A percentile compares a stretch with the other conserved stretches of the same genome.
These are phyloP conservation scores for Myrmecophaga tridactyla DNA, from an alignment of 2,113 vertebrate species.

Conservation along the genomic window DNA sequence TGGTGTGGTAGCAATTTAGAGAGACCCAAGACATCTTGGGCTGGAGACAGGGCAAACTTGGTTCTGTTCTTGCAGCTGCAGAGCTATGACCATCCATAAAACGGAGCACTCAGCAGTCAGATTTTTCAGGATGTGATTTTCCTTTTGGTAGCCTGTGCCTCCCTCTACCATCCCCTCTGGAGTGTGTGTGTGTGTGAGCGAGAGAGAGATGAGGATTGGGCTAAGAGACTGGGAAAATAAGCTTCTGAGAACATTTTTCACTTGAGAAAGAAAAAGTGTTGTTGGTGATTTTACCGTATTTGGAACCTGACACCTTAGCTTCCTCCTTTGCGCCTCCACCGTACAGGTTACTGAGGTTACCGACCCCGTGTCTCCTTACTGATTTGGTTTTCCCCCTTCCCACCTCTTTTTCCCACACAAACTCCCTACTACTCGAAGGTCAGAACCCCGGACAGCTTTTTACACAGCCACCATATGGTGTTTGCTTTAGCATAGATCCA, in stretches of 20 bases:
- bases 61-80: neutral
- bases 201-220: neutral
- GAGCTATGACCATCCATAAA: neutral
- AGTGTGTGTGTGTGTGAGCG: neutral
- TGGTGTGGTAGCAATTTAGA: neutral
- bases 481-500: conserved; percentile 77
- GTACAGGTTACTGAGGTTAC: conserved; percentile 9
- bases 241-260: conserved; percentile 30
- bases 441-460: conserved; percentile 65
- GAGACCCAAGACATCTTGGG: neutral
- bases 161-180: neutral
- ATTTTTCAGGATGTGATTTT: neutral
- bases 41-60: neutral
- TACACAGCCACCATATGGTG: conserved; percentile 69
- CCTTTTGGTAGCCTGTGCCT: neutral
- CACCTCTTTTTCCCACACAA: conserved; percentile 56
- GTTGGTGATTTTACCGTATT: neutral
- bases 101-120: neutral
- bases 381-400: neutral
- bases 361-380: conserved; percentile 2
- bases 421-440: conserved; percentile 50
- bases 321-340: neutral
- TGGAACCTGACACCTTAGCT: conserved; percentile 52
- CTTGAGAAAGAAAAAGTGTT: neutral
- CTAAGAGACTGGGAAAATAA: neutral